Percentiles rank a stretch among this genome's conserved stretches.
phyloP scores from a whole-genome alignment of 2,113 vertebrate species.

The Myiagra hebetior region DNA sequence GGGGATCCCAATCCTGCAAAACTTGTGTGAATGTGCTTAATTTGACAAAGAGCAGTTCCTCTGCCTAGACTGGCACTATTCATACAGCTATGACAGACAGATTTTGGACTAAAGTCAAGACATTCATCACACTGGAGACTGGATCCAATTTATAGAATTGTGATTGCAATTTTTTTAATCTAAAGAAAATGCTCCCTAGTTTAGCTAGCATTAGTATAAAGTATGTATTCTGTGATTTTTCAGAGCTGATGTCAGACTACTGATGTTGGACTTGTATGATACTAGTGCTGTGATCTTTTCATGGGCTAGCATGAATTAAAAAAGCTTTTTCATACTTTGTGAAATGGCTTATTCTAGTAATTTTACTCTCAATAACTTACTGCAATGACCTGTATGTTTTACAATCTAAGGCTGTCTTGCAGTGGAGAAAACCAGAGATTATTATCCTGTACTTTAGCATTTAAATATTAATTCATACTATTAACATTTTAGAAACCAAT shows the following conservation, averaged over 20 bases:
- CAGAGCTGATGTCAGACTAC: not conserved
- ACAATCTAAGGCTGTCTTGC: not conserved
- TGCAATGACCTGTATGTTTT: not conserved
- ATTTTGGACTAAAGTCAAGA: not conserved
- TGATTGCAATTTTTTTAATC: not conserved
- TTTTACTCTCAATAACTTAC: not conserved
- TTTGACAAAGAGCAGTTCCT: not conserved
- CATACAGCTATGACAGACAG: not conserved
- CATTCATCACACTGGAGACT: not conserved
- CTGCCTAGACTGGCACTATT: not conserved
- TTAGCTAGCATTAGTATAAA: not conserved
- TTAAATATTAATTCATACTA: conserved; percentile 21
- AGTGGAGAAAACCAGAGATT: not conserved
- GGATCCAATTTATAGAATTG: not conserved
- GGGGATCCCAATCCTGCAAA: not conserved
- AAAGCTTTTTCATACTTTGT: not conserved
- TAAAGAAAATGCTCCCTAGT: not conserved
- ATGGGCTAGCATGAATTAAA: not conserved
- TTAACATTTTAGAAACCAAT: not conserved
- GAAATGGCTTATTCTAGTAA: not conserved
- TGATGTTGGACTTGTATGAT: not conserved
- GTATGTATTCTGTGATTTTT: not conserved
- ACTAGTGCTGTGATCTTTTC: not conserved
- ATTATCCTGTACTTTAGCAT: not conserved
- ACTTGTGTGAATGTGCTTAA: not conserved